phyloP scores from a whole-genome alignment of 2,888 invertebrate species.

The Marasmarcha lunaedactyla region DNA sequence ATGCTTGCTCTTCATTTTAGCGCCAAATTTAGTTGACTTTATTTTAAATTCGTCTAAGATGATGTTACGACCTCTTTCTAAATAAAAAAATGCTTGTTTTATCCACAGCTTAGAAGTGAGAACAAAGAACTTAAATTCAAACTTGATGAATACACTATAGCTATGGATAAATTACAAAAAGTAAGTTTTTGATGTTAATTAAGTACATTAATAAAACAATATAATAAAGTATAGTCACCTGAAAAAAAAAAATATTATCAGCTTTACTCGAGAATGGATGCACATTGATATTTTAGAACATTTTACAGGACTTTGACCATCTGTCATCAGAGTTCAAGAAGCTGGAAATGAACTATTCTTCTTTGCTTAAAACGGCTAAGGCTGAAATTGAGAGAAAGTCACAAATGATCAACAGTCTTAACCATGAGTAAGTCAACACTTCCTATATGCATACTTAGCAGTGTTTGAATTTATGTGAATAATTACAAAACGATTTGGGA shows the following conservation, averaged over 20 bases:
- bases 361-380: constrained; percentile 47
- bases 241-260: no score
- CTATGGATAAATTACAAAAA: constrained; percentile 41
- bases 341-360: constrained; percentile 46
- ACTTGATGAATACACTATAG: constrained; percentile 31
- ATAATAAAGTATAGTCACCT: no score
- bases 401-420: constrained; percentile 39
- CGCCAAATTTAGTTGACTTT: constrained; percentile 32
- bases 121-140: constrained; percentile 39
- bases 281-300: constrained; percentile 56
- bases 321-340: constrained; percentile 37
- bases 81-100: no score
- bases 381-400: constrained; percentile 54
- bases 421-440: constrained; percentile 40
- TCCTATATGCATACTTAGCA: no score
- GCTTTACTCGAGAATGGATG: constrained; percentile 28
- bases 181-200: constrained; percentile 41
- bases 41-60: constrained; percentile 3
- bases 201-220: no score
- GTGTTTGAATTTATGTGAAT: no score
- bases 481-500: no score
- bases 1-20: constrained; percentile 30
- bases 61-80: no score
- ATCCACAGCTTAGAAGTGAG: constrained; percentile 33
- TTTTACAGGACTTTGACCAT: constrained; percentile 58